Evolutionary conservation across 2,888 invertebrate species (phyloP).

Genomic region (Amaurobius ferox): DNA sequence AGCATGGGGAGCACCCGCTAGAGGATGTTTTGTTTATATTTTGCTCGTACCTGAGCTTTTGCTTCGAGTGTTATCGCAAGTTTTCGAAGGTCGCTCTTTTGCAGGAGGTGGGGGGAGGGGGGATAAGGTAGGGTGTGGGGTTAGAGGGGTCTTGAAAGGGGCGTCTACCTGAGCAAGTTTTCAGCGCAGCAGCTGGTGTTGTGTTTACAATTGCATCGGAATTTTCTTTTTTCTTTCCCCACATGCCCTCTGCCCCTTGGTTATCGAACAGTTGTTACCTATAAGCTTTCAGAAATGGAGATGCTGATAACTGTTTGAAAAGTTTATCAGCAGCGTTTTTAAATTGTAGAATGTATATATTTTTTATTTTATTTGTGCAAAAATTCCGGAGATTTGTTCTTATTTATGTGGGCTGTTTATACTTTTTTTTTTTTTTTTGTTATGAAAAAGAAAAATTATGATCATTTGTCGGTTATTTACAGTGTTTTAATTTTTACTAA

Average conservation of each 20-base stretch:
- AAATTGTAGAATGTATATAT: too few species aligned
- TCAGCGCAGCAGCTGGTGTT: conserved; percentile 7
- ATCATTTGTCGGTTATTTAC: too few species aligned
- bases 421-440: too few species aligned
- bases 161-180: conserved; percentile 7
- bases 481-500: too few species aligned
- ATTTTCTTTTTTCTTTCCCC: not conserved
- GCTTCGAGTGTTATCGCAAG: not conserved
- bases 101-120: not conserved
- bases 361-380: too few species aligned
- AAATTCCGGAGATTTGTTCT: too few species aligned
- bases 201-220: not conserved
- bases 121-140: not conserved
- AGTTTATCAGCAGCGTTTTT: too few species aligned
- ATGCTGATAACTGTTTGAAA: not conserved
- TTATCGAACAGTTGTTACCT: not conserved
- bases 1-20: not conserved
- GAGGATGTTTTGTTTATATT: not conserved
- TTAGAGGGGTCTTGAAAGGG: not conserved
- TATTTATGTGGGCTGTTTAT: too few species aligned
- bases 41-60: not conserved
- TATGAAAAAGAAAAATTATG: too few species aligned
- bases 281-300: not conserved
- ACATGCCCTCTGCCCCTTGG: not conserved
- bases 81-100: conserved; percentile 7